Percentiles rank a stretch among this genome's conserved stretches.
Conservation (phyloP, 2,797 vertebrate genomes). For the Rhynchotus rufescens region DNA sequence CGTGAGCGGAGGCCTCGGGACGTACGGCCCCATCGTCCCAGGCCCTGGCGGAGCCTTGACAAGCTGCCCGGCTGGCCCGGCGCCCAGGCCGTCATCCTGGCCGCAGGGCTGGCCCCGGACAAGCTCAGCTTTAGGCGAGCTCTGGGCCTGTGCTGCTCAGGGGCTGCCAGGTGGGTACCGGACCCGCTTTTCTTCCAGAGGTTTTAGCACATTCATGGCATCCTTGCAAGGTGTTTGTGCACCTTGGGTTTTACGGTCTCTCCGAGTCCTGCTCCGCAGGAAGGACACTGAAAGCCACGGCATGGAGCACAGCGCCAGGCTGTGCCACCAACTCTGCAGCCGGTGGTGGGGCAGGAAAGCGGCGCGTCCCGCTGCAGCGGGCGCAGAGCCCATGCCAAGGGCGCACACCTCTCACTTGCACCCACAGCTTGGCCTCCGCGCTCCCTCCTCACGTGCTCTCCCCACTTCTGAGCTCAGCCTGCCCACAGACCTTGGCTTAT, state of each 20-base stretch:
- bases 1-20: slow-evolving; percentile 59
- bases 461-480: neutral
- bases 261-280: rapidly evolving
- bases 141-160: slow-evolving; percentile 11
- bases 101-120: slow-evolving; percentile 13
- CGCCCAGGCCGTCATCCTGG: slow-evolving; percentile 64
- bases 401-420: neutral
- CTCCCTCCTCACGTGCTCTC: neutral
- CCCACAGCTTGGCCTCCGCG: slow-evolving; percentile 2
- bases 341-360: neutral
- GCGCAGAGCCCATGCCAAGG: rapidly evolving
- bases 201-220: neutral
- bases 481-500: slow-evolving; percentile 52
- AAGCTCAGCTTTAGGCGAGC: slow-evolving; percentile 43
- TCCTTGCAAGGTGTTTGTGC: neutral
- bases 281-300: neutral
- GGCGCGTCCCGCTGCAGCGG: rapidly evolving
- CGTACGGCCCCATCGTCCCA: slow-evolving; percentile 7
- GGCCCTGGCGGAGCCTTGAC: slow-evolving; percentile 9
- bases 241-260: neutral
- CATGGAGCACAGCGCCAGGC: rapidly evolving
- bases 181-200: slow-evolving; percentile 36
- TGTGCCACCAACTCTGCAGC: neutral
- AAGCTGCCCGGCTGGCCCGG: slow-evolving; percentile 40
- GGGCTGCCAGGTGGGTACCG: slow-evolving; percentile 36